Evolutionary conservation across 37 sponge, comb jelly and placozoan genomes (phyloP).

Genomic region (Crambe crambe): DNA sequence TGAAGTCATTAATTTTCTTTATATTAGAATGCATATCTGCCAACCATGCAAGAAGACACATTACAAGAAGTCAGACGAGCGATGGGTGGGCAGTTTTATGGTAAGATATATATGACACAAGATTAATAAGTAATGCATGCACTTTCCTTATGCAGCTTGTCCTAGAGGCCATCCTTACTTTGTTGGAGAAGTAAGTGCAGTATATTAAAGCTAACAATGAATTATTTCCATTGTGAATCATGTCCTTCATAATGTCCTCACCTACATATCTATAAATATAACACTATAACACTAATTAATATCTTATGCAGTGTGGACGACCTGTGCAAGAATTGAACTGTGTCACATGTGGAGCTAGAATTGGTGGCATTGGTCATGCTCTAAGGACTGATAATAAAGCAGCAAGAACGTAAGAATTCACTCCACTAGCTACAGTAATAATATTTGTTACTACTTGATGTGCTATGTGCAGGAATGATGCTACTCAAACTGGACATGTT

Average conservation of each 20-base stretch:
- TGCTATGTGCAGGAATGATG: conserved; percentile 57
- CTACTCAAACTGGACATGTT: conserved; percentile 56
- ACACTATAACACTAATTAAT: too few species aligned
- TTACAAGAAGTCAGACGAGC: conserved; percentile 41
- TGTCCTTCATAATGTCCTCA: not conserved
- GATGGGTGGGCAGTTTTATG: conserved; percentile 46
- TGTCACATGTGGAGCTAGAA: conserved; percentile 33
- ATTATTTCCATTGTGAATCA: not conserved
- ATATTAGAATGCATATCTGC: conserved; percentile 56
- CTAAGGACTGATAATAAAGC: conserved; percentile 13
- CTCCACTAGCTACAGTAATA: not conserved
- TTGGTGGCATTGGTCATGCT: conserved; percentile 47
- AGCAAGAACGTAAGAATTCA: conserved; percentile 41
- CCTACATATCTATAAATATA: not conserved
- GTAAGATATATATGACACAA: too few species aligned
- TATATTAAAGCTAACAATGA: not conserved
- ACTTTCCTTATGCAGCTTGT: conserved; percentile 38
- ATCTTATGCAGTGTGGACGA: conserved; percentile 8
- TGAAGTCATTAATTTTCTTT: too few species aligned
- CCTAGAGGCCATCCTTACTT: conserved; percentile 79
- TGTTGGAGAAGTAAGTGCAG: conserved; percentile 53
- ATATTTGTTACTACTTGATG: not conserved
- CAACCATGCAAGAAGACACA: conserved; percentile 68
- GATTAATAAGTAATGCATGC: too few species aligned
- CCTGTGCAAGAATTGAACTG: conserved; percentile 38